Evolutionary conservation across 2,113 vertebrate species (phyloP), one percentile per base, ranked within the genome.

Genomic region (Ceyx cyanopectus): DNA sequence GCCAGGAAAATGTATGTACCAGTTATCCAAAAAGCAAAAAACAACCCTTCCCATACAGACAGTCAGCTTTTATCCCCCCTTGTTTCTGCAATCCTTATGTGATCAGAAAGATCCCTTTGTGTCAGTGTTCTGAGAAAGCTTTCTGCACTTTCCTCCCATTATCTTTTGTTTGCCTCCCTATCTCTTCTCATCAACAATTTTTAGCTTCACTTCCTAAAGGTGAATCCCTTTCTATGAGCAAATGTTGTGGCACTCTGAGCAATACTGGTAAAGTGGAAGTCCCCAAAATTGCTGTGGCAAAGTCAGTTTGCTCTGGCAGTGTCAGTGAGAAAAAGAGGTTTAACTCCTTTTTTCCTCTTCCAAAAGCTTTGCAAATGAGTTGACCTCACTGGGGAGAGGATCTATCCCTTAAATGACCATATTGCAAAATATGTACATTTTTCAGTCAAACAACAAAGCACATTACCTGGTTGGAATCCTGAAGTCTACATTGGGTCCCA

Each of bases 391-490:
- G 9, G 14, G 26, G 11, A 75, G 5, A 63, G 8, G 13, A 58
- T 32, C 48, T 74, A 48, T 6, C 10, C 9, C 7, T 60, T 66
- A 83, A 62, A 60, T 0, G 2, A 27, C 12, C 85, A 45, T 43
- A 50, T 12, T 76, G 8, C 2, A 61, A 83, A 91, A 72, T 51
- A 23, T 12, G 10, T 66, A 1, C 34, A 48, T 81, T 86, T 86
- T 66, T 53, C 77, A 77, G 20, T 14, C 14, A 65, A 56, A 48
- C 3, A 82, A 69, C 7, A 46, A 70, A 80, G 56, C 4, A 21
- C 21, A 46, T 96, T 97, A 99, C 98, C 98, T 98, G 45, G 98
- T 98, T 95, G 98, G 98, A 85, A 99, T 98, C 91, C 97, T 98
- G 96, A 99, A 99, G 96, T 98, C 98, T 81, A 98, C 98, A 46